phyloP scores from a whole-genome alignment of 2,113 vertebrate genomes.

The Pongo pygmaeus region DNA sequence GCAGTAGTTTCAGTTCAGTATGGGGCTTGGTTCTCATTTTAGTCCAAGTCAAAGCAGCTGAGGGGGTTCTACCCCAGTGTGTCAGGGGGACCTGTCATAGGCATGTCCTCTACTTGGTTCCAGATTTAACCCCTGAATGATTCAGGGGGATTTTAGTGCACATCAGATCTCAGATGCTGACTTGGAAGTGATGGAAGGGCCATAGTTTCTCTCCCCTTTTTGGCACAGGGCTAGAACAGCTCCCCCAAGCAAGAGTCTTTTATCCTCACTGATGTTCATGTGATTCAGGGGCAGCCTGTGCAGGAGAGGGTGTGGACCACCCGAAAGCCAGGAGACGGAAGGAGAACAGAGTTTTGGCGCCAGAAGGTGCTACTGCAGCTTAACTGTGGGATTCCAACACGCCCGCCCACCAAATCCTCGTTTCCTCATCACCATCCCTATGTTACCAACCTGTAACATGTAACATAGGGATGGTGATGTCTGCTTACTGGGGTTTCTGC shows the following conservation, averaged over 20 bases:
- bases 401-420: fast-evolving
- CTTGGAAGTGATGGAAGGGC: background rate
- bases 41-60: background rate
- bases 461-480: too few relatives aligned
- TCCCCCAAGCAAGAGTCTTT: background rate
- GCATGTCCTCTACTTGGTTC: background rate
- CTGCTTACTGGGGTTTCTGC: background rate
- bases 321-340: fast-evolving
- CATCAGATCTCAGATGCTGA: background rate
- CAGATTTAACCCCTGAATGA: background rate
- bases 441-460: too few relatives aligned
- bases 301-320: background rate
- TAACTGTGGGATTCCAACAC: background rate
- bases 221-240: background rate
- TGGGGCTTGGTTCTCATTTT: background rate
- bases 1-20: fast-evolving
- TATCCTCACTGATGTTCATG: background rate
- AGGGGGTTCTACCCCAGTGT: background rate
- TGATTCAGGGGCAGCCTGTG: background rate
- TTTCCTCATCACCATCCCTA: too few relatives aligned
- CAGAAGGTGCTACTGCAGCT: background rate
- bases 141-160: background rate
- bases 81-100: fast-evolving
- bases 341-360: too few relatives aligned
- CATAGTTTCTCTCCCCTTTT: background rate